These are phyloP conservation scores for Alligator mississippiensis DNA, from an alignment of 2,113 vertebrate species.

Conservation along the genomic window DNA sequence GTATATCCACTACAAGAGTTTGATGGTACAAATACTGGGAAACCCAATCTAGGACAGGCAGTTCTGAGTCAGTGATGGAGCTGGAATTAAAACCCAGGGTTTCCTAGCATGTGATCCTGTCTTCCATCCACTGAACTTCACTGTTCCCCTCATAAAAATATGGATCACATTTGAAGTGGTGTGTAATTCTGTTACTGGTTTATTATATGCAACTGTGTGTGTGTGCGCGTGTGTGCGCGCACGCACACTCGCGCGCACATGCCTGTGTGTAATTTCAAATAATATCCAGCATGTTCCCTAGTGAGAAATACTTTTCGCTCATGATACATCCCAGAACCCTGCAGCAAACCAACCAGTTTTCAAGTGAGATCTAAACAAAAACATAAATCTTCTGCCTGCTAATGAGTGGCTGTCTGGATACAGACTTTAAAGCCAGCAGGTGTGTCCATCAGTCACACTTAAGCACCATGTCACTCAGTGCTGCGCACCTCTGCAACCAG, in stretches of 20 bases:
- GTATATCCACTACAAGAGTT: constrained; percentile 31
- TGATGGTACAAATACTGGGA: constrained; percentile 23
- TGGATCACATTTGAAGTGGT: not conserved
- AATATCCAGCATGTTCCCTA: not conserved
- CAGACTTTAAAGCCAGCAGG: not conserved
- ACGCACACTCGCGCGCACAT: no score
- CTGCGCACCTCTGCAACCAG: constrained; percentile 23
- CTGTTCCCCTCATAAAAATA: rapidly evolving
- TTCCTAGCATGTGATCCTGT: not conserved
- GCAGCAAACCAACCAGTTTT: not conserved
- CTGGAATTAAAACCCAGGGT: constrained; percentile 33
- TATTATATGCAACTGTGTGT: not conserved
- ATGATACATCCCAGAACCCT: not conserved
- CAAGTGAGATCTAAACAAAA: not conserved
- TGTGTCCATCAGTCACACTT: not conserved
- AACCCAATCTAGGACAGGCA: constrained; percentile 31
- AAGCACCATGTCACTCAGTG: not conserved
- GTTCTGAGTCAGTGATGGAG: constrained; percentile 56
- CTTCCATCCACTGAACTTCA: not conserved
- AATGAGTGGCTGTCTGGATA: not conserved
- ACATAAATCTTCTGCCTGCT: not conserved
- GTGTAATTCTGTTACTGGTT: not conserved
- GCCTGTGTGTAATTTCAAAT: not conserved
- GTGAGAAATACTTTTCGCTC: not conserved
- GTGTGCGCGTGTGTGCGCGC: not conserved